A percentile compares a stretch with the other conserved stretches of the same genome.
phyloP scores from a whole-genome alignment of 2,113 vertebrate genomes.

The Microtus oregoni region DNA sequence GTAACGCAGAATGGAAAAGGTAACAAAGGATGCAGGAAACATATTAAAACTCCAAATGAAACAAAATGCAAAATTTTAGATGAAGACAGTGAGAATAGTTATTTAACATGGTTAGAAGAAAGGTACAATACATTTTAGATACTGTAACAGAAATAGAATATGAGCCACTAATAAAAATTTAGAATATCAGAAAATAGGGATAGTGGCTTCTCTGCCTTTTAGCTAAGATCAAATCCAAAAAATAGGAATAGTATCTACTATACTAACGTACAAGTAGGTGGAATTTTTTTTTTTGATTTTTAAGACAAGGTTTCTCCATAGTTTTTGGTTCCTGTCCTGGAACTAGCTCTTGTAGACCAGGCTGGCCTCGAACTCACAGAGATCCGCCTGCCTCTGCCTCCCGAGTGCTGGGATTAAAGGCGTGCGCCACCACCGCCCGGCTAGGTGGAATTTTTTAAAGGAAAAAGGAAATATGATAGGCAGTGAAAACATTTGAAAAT shows the following conservation, averaged over 20 bases:
- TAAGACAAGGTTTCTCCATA: too few relatives aligned
- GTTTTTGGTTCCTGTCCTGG: too few relatives aligned
- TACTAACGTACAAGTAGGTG: neutral
- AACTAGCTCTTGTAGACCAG: too few relatives aligned
- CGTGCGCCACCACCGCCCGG: too few relatives aligned
- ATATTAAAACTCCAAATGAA: neutral
- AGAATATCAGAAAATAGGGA: neutral
- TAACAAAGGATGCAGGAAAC: neutral
- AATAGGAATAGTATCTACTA: neutral
- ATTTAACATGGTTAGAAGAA: neutral
- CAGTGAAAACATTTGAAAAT: neutral
- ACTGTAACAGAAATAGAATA: neutral
- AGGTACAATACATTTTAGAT: neutral
- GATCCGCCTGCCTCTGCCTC: too few relatives aligned
- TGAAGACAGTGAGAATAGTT: neutral
- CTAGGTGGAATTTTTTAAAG: neutral
- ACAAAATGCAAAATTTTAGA: neutral
- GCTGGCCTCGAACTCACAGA: too few relatives aligned
- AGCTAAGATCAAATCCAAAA: neutral
- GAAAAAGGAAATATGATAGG: neutral
- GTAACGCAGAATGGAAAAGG: neutral
- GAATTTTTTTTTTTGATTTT: neutral
- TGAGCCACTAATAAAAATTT: neutral
- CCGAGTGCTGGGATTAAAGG: too few relatives aligned
- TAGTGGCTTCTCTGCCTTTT: neutral